Percentiles rank a stretch among this genome's conserved stretches.
Evolutionary conservation across 2,888 invertebrate species (phyloP).

Genomic region (Drosophila cognata): DNA sequence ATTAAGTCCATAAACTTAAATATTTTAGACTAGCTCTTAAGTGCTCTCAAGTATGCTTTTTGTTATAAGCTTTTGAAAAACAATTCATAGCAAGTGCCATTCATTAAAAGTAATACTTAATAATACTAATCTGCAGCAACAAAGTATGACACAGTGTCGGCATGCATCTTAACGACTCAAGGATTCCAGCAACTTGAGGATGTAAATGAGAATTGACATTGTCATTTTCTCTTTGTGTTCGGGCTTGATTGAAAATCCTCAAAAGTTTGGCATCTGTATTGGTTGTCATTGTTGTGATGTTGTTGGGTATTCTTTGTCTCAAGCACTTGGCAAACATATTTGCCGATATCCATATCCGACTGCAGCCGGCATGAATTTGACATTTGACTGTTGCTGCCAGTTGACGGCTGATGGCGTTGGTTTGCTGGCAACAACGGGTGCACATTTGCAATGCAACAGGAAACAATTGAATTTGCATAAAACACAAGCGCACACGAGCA

Average conservation of each 20-base stretch:
- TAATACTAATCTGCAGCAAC: neutral
- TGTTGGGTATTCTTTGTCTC: constrained; percentile 23
- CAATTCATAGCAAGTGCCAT: neutral
- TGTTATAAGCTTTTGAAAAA: neutral
- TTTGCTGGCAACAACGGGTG: constrained; percentile 34
- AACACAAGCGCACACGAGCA: constrained; percentile 67
- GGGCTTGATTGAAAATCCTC: constrained; percentile 17
- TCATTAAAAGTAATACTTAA: neutral
- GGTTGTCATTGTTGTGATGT: neutral
- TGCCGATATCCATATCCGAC: constrained; percentile 41
- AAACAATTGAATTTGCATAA: constrained; percentile 79
- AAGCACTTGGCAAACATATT: constrained; percentile 25
- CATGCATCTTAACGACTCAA: neutral
- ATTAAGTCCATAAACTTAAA: neutral
- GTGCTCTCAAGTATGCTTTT: neutral
- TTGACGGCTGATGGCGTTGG: neutral
- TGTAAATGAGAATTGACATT: neutral
- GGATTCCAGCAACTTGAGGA: neutral
- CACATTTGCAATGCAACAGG: constrained; percentile 78
- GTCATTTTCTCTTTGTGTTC: constrained; percentile 1
- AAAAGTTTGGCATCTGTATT: constrained; percentile 28
- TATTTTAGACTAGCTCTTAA: neutral
- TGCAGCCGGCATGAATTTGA: constrained; percentile 40
- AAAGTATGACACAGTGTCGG: neutral
- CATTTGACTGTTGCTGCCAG: constrained; percentile 22